Conservation (phyloP, 2,113 vertebrate species). For the Melanerpes formicivorus region DNA sequence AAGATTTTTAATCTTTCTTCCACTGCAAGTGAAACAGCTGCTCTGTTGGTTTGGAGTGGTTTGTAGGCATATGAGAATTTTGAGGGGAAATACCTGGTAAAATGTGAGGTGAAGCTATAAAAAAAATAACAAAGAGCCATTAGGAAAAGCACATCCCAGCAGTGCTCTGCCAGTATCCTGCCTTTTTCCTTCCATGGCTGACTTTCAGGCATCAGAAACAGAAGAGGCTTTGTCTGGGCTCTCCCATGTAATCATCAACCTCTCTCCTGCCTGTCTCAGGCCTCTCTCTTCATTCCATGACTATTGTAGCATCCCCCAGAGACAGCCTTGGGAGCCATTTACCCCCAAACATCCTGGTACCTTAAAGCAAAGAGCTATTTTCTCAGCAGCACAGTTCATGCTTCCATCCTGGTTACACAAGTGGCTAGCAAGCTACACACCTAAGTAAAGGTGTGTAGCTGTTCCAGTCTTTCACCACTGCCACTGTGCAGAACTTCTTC, state of each 20-base stretch:
- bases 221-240: constrained; percentile 59
- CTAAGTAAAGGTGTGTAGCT: neutral
- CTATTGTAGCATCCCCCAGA: constrained; percentile 36
- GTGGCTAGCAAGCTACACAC: neutral
- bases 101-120: neutral
- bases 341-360: constrained; percentile 32
- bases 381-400: neutral
- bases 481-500: too few relatives aligned
- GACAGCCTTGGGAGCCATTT: constrained; percentile 12
- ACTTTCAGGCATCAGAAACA: constrained; percentile 63
- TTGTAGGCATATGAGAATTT: neutral
- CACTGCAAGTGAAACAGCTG: neutral
- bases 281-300: constrained; percentile 36
- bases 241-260: constrained; percentile 54
- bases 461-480: too few relatives aligned
- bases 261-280: constrained; percentile 41
- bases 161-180: constrained; percentile 52
- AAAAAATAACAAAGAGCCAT: constrained; percentile 24
- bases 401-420: neutral
- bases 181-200: neutral
- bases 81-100: constrained; percentile 32
- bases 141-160: constrained; percentile 16
- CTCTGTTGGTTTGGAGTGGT: neutral
- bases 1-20: neutral
- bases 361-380: constrained; percentile 19